Evolutionary conservation across 2,888 invertebrate species (phyloP).

Genomic region (Ormyrus labotus): DNA sequence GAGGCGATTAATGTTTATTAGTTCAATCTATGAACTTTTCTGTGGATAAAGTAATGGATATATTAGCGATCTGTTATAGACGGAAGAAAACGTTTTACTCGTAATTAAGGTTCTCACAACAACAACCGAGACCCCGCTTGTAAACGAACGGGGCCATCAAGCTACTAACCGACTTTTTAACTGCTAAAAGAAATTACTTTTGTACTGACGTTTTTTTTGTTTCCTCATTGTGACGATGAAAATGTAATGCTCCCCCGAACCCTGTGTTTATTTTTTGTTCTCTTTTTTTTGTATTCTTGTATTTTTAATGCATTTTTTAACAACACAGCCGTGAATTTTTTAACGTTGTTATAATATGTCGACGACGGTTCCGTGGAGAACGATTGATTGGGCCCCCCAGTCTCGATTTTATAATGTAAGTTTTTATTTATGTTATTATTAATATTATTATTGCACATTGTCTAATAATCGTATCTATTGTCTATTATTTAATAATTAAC

Average conservation of each 20-base stretch:
- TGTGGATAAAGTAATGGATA: conserved; percentile 24
- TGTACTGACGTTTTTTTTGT: conserved; percentile 34
- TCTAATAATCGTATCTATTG: conserved; percentile 47
- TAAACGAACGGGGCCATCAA: conserved; percentile 27
- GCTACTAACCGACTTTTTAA: conserved; percentile 41
- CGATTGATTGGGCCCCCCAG: conserved; percentile 55
- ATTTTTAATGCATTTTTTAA: conserved; percentile 50
- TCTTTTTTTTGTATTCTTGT: conserved; percentile 41
- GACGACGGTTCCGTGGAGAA: conserved; percentile 56
- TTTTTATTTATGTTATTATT: conserved; percentile 54
- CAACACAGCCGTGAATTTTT: conserved; percentile 48
- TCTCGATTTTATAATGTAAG: conserved; percentile 56
- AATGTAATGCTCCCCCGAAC: conserved; percentile 35
- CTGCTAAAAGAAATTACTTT: conserved; percentile 19
- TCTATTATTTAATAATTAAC: conserved; percentile 49
- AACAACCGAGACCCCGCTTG: conserved; percentile 20
- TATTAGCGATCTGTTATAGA: conserved; percentile 37
- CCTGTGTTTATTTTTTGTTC: conserved; percentile 42
- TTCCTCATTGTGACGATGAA: conserved; percentile 33
- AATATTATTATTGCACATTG: conserved; percentile 46
- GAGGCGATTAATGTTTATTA: conserved; percentile 39
- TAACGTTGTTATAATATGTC: conserved; percentile 45
- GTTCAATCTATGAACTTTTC: conserved; percentile 35
- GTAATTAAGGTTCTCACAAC: conserved; percentile 21
- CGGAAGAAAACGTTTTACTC: conserved; percentile 6